Evolutionary conservation across 2,888 invertebrate genomes (phyloP).

Genomic region (Lithophane socia): DNA sequence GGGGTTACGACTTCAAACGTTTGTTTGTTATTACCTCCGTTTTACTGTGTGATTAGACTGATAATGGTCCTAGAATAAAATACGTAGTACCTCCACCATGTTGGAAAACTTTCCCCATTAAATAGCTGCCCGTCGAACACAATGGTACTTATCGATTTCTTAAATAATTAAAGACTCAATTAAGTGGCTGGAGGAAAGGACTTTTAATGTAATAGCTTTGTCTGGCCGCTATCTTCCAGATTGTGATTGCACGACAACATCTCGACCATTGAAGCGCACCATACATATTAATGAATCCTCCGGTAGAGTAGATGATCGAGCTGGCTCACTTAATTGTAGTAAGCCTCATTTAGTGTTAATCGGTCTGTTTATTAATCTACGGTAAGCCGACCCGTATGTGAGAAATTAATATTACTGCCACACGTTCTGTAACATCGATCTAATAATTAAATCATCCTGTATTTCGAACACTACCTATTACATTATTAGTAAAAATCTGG

Average conservation of each 20-base stretch:
- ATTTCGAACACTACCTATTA: background rate
- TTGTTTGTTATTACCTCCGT: slow-evolving; percentile 57
- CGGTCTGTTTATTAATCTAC: slow-evolving; percentile 40
- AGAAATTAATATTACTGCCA: slow-evolving; percentile 2
- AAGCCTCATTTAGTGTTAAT: slow-evolving; percentile 44
- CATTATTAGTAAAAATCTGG: background rate
- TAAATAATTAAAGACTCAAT: slow-evolving; percentile 79
- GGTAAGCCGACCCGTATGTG: slow-evolving; percentile 12
- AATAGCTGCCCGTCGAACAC: slow-evolving; percentile 59
- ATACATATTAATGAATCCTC: slow-evolving; percentile 63
- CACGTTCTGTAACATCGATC: slow-evolving; percentile 14
- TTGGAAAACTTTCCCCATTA: slow-evolving; percentile 73
- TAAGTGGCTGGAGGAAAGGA: slow-evolving; percentile 66
- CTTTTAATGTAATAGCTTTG: slow-evolving; percentile 72
- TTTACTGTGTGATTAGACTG: slow-evolving; percentile 59
- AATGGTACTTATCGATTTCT: slow-evolving; percentile 70
- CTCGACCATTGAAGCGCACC: slow-evolving; percentile 47
- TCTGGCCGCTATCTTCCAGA: slow-evolving; percentile 57
- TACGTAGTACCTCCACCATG: slow-evolving; percentile 22
- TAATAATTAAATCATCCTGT: background rate
- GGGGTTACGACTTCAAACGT: slow-evolving; percentile 48
- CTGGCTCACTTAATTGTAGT: slow-evolving; percentile 41
- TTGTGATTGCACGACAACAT: slow-evolving; percentile 57
- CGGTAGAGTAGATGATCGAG: slow-evolving; percentile 15
- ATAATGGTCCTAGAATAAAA: slow-evolving; percentile 61